phyloP scores from a whole-genome alignment of 1,140 invertebrate genomes.

The Coboldia fuscipes region DNA sequence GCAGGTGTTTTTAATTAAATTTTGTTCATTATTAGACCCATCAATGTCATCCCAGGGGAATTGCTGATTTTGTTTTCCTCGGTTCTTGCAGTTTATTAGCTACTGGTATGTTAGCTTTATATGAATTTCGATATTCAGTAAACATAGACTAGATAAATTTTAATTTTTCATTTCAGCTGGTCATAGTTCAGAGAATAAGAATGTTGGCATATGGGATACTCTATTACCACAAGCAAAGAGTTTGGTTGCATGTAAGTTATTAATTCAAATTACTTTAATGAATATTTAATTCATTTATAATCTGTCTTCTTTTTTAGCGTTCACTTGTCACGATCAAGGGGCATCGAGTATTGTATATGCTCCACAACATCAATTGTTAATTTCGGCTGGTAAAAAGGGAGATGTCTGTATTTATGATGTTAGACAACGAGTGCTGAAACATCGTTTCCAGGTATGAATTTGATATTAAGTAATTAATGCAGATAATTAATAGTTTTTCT shows the following conservation, averaged over 20 bases:
- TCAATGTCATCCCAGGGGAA: constrained; percentile 92
- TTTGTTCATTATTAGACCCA: constrained; percentile 50
- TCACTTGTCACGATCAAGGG: constrained; percentile 82
- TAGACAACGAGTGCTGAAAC: constrained; percentile 63
- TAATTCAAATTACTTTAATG: background rate
- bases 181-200: constrained; percentile 87
- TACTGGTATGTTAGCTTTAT: constrained; percentile 32
- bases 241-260: constrained; percentile 54
- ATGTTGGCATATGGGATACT: constrained; percentile 98
- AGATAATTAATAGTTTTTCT: background rate
- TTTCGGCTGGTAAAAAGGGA: constrained; percentile 90
- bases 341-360: constrained; percentile 75
- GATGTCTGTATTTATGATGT: constrained; percentile 91
- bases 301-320: constrained; percentile 32
- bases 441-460: constrained; percentile 42
- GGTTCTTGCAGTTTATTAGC: constrained; percentile 92
- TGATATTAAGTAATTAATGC: background rate
- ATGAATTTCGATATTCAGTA: too few species aligned
- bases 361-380: constrained; percentile 73
- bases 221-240: constrained; percentile 87
- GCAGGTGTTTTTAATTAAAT: constrained; percentile 3
- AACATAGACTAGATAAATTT: too few species aligned
- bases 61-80: constrained; percentile 93
- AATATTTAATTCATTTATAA: background rate
- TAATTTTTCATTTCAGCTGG: constrained; percentile 39